phyloP scores from a whole-genome alignment of 2,797 vertebrate species.

The Hydrocynus forskahlii region DNA sequence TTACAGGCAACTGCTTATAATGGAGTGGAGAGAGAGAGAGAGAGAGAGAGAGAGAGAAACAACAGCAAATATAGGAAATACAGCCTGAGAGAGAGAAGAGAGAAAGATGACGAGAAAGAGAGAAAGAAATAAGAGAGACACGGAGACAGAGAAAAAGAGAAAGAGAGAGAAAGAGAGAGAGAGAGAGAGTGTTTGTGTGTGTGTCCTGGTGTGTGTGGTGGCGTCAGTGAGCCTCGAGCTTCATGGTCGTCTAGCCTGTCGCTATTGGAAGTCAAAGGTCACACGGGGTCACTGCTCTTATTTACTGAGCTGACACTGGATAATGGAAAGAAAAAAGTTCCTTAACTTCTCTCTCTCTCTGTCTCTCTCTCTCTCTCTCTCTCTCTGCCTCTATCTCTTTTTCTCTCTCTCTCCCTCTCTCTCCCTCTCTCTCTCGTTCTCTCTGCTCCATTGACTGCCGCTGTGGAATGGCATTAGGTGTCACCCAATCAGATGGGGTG shows the following conservation, averaged over 20 bases:
- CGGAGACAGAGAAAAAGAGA: too few relatives aligned
- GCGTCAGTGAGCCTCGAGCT: conserved; percentile 24
- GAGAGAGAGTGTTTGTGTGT: background rate
- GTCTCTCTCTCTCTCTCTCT: background rate
- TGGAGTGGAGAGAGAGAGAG: too few relatives aligned
- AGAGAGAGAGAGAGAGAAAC: too few relatives aligned
- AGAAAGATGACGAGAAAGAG: too few relatives aligned
- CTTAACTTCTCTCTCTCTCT: conserved; percentile 22
- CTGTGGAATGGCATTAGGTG: conserved; percentile 47
- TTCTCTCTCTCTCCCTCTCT: conserved; percentile 26
- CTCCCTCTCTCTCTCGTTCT: conserved; percentile 47
- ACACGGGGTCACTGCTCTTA: conserved; percentile 63
- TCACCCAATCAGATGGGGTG: conserved; percentile 46
- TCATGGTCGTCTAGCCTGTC: conserved; percentile 29
- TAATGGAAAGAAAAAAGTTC: conserved; percentile 67
- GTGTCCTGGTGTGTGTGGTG: conserved; percentile 16
- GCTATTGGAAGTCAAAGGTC: conserved; percentile 62
- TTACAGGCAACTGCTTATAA: too few relatives aligned
- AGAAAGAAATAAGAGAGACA: too few relatives aligned
- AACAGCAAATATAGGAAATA: too few relatives aligned
- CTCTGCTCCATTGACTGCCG: conserved; percentile 39
- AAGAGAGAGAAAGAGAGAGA: too few relatives aligned
- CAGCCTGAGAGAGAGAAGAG: too few relatives aligned
- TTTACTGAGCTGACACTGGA: conserved; percentile 69
- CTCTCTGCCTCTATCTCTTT: background rate